A percentile compares a stretch with the other conserved stretches of the same genome.
phyloP scores from a whole-genome alignment of 2,888 invertebrate genomes.

The Stenichneumon culpator region DNA sequence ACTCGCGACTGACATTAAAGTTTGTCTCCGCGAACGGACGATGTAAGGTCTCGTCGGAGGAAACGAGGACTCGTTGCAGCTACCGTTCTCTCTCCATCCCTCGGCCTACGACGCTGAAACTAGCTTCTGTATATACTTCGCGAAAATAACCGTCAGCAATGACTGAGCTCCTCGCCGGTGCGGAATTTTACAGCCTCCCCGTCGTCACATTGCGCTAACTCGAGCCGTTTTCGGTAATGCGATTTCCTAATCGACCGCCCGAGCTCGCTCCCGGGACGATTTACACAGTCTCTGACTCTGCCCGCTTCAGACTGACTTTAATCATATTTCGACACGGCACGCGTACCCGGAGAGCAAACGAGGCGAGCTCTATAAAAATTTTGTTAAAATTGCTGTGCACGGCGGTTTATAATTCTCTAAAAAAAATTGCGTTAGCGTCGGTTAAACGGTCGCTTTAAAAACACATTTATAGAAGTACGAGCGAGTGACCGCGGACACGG shows the following conservation, averaged over 20 bases:
- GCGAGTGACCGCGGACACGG: neutral
- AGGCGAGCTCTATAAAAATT: neutral
- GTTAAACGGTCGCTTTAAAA: neutral
- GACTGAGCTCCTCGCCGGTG: neutral
- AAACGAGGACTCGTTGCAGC: slow-evolving; percentile 19
- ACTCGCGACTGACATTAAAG: slow-evolving; percentile 13
- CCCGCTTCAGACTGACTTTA: neutral
- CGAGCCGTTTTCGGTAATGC: slow-evolving; percentile 53
- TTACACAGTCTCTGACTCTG: slow-evolving; percentile 11
- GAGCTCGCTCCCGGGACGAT: slow-evolving; percentile 18
- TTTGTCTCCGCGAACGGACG: slow-evolving; percentile 32
- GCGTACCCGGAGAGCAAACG: neutral
- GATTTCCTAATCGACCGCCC: slow-evolving; percentile 24
- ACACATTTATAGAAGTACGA: neutral
- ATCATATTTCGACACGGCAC: slow-evolving; percentile 38
- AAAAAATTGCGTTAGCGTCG: no score
- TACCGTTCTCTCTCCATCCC: neutral
- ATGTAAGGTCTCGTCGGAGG: slow-evolving; percentile 26
- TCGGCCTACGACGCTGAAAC: neutral
- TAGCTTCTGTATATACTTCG: neutral
- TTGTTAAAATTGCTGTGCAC: neutral
- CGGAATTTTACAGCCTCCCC: slow-evolving; percentile 15
- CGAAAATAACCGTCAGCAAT: neutral
- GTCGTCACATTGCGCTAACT: slow-evolving; percentile 20
- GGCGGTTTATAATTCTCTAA: neutral